Percentiles rank a stretch among this genome's conserved stretches.
Conservation (phyloP, 1,140 invertebrate species). For the Conus ventricosus region DNA sequence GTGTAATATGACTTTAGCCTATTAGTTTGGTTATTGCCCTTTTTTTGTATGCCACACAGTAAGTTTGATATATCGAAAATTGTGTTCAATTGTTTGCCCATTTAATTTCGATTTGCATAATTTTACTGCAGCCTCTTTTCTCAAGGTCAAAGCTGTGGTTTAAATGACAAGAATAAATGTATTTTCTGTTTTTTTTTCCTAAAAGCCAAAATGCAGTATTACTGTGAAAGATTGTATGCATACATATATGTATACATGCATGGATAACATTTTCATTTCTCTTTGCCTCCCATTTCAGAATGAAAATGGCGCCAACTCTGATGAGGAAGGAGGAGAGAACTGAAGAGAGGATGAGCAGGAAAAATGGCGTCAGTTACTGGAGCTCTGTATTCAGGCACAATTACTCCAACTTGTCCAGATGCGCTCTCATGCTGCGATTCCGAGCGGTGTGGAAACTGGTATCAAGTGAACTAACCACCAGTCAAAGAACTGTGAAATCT, state of each 20-base stretch:
- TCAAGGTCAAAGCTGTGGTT: too few species aligned
- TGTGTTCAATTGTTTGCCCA: too few species aligned
- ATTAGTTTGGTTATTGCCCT: too few species aligned
- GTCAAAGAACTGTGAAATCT: not conserved
- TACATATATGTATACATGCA: not conserved
- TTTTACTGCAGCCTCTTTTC: too few species aligned
- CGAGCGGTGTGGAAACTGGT: not conserved
- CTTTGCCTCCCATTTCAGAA: slow-evolving; percentile 23
- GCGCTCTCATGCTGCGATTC: not conserved
- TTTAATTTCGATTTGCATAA: too few species aligned
- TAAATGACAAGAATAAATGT: too few species aligned
- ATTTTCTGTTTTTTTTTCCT: too few species aligned
- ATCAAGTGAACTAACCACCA: too few species aligned
- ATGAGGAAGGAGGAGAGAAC: slow-evolving; percentile 33
- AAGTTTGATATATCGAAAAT: too few species aligned
- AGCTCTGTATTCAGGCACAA: not conserved
- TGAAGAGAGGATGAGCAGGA: not conserved
- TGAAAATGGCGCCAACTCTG: slow-evolving; percentile 22
- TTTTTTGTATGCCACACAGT: too few species aligned
- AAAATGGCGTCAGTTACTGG: not conserved
- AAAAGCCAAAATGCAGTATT: too few species aligned
- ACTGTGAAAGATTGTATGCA: not conserved
- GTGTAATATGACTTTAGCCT: too few species aligned
- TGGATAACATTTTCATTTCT: not conserved
- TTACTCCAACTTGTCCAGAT: not conserved